Percentiles rank a stretch among this genome's conserved stretches.
Evolutionary conservation across 2,113 vertebrate genomes (phyloP).

Genomic region (Alouatta palliata): DNA sequence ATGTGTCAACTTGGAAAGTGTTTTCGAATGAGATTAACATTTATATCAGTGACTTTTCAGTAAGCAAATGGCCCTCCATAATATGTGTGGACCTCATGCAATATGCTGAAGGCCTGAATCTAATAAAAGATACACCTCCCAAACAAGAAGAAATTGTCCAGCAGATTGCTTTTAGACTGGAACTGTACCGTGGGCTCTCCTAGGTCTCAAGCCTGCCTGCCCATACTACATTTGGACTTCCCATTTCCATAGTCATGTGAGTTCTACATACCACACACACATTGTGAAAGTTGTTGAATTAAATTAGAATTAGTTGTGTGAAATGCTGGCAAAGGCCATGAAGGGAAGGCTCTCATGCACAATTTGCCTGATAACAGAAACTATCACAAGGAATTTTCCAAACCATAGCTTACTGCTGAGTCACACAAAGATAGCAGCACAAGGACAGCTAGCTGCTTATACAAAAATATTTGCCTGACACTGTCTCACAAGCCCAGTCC

Average conservation of each 20-base stretch:
- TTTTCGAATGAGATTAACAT: not conserved
- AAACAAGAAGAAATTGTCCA: not conserved
- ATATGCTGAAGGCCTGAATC: not conserved
- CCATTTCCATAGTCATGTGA: not conserved
- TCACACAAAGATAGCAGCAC: not conserved
- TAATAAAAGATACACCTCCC: not conserved
- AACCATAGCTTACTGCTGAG: not conserved
- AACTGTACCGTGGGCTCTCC: not conserved
- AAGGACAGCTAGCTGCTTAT: not conserved
- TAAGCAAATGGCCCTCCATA: not conserved
- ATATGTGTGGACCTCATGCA: not conserved
- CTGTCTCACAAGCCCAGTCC: not conserved
- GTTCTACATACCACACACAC: not conserved
- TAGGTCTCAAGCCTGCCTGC: too few relatives aligned
- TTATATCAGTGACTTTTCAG: not conserved
- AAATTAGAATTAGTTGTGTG: not conserved
- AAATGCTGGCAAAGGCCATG: not conserved
- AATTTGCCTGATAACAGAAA: not conserved
- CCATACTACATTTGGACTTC: not conserved
- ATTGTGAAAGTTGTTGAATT: not conserved
- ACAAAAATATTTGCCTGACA: not conserved
- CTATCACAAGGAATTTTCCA: not conserved
- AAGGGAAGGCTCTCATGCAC: not conserved
- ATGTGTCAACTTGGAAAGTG: not conserved
- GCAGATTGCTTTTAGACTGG: not conserved